Conservation (phyloP, 2,888 invertebrate genomes). For the Chesias legatella region DNA sequence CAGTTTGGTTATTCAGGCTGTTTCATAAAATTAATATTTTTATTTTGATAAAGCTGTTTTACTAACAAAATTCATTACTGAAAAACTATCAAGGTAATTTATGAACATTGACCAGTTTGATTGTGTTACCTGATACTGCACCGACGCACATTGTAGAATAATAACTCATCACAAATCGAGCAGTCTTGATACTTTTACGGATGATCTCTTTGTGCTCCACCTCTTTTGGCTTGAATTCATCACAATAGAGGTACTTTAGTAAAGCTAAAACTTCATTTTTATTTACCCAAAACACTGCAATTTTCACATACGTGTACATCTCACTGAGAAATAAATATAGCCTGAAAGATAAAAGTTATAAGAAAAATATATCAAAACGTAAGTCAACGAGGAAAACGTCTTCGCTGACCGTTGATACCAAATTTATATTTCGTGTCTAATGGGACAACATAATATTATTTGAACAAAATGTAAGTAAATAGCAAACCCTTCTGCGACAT, state of each 20-base stretch:
- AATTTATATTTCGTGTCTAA: slow-evolving; percentile 26
- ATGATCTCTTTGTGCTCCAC: slow-evolving; percentile 60
- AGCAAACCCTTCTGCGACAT: slow-evolving; percentile 77
- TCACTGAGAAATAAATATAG: slow-evolving; percentile 74
- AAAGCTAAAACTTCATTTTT: slow-evolving; percentile 60
- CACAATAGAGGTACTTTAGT: slow-evolving; percentile 58
- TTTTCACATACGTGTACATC: slow-evolving; percentile 74
- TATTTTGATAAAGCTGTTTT: too few species aligned
- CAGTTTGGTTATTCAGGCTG: too few species aligned
- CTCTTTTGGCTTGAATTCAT: slow-evolving; percentile 65
- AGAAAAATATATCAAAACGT: slow-evolving; percentile 2
- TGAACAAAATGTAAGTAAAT: slow-evolving; percentile 34
- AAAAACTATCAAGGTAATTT: too few species aligned
- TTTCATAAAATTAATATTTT: too few species aligned
- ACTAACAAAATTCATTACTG: too few species aligned
- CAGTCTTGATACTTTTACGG: slow-evolving; percentile 57
- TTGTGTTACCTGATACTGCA: slow-evolving; percentile 62
- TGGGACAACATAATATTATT: slow-evolving; percentile 38
- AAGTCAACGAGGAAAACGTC: slow-evolving; percentile 17
- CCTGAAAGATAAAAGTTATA: slow-evolving; percentile 43
- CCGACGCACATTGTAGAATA: slow-evolving; percentile 71
- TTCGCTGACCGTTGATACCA: slow-evolving; percentile 5
- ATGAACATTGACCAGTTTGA: too few species aligned
- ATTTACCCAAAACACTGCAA: slow-evolving; percentile 69
- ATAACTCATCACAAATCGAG: slow-evolving; percentile 67